These are phyloP conservation scores for Pentalonia nigronervosa DNA, from an alignment of 1,140 invertebrate genomes.

Conservation along the genomic window DNA sequence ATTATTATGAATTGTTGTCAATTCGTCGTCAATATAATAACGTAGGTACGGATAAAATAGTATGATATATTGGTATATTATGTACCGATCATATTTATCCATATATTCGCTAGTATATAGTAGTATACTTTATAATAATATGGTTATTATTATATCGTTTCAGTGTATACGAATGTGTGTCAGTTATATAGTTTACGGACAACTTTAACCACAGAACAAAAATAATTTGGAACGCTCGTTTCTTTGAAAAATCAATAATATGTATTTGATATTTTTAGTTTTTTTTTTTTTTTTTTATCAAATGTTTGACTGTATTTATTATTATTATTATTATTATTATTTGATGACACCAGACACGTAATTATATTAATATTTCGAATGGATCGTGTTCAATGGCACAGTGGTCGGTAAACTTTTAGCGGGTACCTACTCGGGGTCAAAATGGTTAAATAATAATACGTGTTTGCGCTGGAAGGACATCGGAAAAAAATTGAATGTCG, in stretches of 20 bases:
- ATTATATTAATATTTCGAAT: background rate
- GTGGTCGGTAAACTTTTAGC: background rate
- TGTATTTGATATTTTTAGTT: background rate
- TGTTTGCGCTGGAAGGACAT: background rate
- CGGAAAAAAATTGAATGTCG: background rate
- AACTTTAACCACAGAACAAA: background rate
- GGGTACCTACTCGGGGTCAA: background rate
- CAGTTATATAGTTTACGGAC: background rate
- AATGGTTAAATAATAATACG: constrained; percentile 4
- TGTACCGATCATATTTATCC: background rate
- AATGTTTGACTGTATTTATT: constrained; percentile 5
- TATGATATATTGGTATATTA: background rate
- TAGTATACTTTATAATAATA: background rate
- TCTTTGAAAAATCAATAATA: background rate
- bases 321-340: background rate
- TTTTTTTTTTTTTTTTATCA: background rate
- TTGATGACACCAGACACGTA: background rate
- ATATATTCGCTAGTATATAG: background rate
- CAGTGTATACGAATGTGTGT: background rate
- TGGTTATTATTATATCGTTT: background rate
- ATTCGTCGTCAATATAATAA: background rate
- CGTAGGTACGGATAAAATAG: background rate
- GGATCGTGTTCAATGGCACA: background rate
- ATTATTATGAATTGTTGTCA: background rate
- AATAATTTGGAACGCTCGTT: constrained; percentile 1